A percentile compares a stretch with the other conserved stretches of the same genome.
phyloP scores from a whole-genome alignment of 64 coral and sea anemone genomes.

The Montipora cactus region DNA sequence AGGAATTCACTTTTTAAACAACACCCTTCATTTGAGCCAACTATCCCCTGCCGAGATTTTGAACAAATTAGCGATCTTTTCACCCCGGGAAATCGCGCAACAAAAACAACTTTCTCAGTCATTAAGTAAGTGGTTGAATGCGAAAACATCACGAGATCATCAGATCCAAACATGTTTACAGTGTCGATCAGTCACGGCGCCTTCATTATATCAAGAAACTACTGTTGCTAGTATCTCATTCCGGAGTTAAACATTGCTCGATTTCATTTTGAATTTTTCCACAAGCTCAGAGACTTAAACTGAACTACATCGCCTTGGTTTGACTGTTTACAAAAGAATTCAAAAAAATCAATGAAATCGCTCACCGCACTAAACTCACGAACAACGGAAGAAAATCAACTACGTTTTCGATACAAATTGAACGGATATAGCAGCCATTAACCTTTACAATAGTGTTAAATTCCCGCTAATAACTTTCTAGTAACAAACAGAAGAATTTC shows the following conservation, averaged over 20 bases:
- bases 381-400: not conserved
- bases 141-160: not conserved
- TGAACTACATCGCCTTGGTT: not conserved
- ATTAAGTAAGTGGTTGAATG: not conserved
- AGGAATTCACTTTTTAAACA: not conserved
- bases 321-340: not conserved
- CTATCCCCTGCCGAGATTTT: conserved; percentile 31
- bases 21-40: not conserved
- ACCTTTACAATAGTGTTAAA: conserved; percentile 26
- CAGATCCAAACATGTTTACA: no score
- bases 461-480: conserved; percentile 32
- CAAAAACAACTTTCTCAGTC: not conserved
- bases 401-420: not conserved
- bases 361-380: not conserved
- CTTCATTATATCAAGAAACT: no score
- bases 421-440: conserved; percentile 35
- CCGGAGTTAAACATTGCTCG: no score
- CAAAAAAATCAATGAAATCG: not conserved
- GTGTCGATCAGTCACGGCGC: not conserved
- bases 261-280: no score
- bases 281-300: not conserved
- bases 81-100: not conserved
- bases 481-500: conserved; percentile 26
- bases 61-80: conserved; percentile 27
- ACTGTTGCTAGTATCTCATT: no score